Evolutionary conservation across 2,888 invertebrate species (phyloP), one percentile per base, ranked within the genome.

Genomic region (Loripinus fragilis): DNA sequence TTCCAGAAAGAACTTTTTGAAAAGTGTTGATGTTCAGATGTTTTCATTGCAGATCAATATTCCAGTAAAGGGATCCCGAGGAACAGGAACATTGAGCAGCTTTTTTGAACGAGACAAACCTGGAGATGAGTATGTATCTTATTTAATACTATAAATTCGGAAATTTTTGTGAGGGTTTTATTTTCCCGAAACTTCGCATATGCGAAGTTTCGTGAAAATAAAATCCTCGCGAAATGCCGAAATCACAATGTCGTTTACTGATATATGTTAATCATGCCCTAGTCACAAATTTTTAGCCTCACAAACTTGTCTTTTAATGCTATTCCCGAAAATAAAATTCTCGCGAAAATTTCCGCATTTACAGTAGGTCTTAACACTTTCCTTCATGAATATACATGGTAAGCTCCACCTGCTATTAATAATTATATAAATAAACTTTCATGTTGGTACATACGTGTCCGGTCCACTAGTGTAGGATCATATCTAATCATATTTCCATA

Each of bases 31-130:
- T 45, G 45, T 45, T 45, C 3, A 15, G n/a, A 3, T 45, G 15
- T 52, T 52, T 23, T 33, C 33, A 12, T 60, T 60, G 1, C 33
- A 60, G 60, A 60, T 60, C 33, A 60, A 60, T 30, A 60, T 60
- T 60, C 60, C 60, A 60, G 60, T 60, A 1, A 60, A 33, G 33
- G 60, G 60, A 1, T 33, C 60, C 3, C 30, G 28, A 33, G 60
- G 17, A 60, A 60, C 5, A 3, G 60, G 33, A 1, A 30, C 33
- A 12, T 23, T 60, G 30, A 33, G 20, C 33, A 60, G 60, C 33
- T 10, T 33, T 5, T 33, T 30, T 60, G 60, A 60, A 33, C 30
- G 33, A 33, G 33, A 60, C 2, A 60, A 12, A 3, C 30, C 33
- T 12, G 60, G 33, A 23, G 25, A 25, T 28, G 33, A 60, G 60